phyloP scores from a whole-genome alignment of 2,888 invertebrate species.

The Gastrophysa polygoni region DNA sequence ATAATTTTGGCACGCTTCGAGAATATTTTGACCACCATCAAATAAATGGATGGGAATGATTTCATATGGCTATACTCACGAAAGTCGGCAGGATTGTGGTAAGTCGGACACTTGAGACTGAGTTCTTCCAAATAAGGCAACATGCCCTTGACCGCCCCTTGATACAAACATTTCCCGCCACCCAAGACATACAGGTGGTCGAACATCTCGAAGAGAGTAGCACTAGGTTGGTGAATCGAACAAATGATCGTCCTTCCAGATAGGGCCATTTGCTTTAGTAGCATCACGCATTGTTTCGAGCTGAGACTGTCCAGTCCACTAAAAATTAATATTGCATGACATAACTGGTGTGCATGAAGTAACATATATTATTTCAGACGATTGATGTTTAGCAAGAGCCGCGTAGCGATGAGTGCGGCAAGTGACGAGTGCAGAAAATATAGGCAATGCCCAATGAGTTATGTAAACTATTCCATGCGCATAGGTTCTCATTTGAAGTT shows the following conservation, averaged over 20 bases:
- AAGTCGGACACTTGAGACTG: constrained; percentile 79
- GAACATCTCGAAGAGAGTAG: constrained; percentile 83
- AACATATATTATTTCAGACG: no score
- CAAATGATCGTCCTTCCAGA: constrained; percentile 88
- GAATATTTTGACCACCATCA: no score
- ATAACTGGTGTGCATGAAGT: no score
- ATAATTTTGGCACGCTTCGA: no score
- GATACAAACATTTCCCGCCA: constrained; percentile 79
- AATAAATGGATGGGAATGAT: no score
- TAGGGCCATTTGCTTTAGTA: constrained; percentile 80
- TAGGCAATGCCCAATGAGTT: no score
- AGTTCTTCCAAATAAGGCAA: constrained; percentile 77
- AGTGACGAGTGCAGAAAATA: no score
- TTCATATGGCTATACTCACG: constrained; percentile 41
- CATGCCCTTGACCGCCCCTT: constrained; percentile 77
- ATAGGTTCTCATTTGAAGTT: no score
- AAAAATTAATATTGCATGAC: background rate
- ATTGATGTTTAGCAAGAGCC: no score
- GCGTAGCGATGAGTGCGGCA: no score
- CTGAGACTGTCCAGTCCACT: constrained; percentile 83
- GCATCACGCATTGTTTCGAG: constrained; percentile 79
- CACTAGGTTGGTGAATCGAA: constrained; percentile 92
- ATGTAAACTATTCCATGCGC: no score
- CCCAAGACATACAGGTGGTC: constrained; percentile 86
- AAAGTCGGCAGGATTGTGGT: constrained; percentile 80